Evolutionary conservation across 2,888 invertebrate species (phyloP), one percentile per base, ranked within the genome.

Genomic region (Agrenia bidenticulata): DNA sequence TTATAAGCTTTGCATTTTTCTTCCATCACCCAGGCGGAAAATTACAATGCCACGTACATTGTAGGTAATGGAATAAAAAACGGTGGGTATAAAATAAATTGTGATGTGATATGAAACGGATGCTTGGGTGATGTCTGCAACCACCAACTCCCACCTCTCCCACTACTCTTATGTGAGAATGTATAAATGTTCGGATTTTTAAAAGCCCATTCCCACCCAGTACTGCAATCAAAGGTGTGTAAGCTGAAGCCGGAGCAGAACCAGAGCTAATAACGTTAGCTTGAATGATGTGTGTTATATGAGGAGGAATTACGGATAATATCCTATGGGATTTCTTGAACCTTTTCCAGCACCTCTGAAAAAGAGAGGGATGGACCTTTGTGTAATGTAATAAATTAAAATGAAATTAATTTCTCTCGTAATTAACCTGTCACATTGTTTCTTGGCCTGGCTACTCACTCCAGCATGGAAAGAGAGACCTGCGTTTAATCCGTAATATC

Each of bases 361-460:
- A 32, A 32, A 49, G 7, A 19, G 51, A 24, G 24, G 51, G 51
- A 51, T 51, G 51, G 24, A 51, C 17, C 9, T 54, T 51, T 32
- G n/a, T 15, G 56, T 49, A 49, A 11, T 15, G 55, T 55, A 50
- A 64, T 63, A 64, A 64, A 64, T 64, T 64, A 59, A 58, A 58
- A 64, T 53, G 45, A 57, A 59, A 64, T 64, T 64, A 64, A 64
- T 64, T 64, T 51, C 42, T 45, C n/a, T n/a, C 42, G 58, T 53
- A 64, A 64, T 64, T 64, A 64, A 51, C 27, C 63, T 64, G 63
- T 64, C 63, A 57, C 26, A 50, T 50, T 57, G 49, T 57, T 57
- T 32, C 42, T 15, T 32, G 2, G 4, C 32, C 21, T 45, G 45
- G 5, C 45, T 45, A 19, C 11, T 32, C 32, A 32, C 32, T 32